Percentiles rank a stretch among this genome's conserved stretches.
Evolutionary conservation across 2,113 vertebrate genomes (phyloP).

Genomic region (Sapayoa aenigma): DNA sequence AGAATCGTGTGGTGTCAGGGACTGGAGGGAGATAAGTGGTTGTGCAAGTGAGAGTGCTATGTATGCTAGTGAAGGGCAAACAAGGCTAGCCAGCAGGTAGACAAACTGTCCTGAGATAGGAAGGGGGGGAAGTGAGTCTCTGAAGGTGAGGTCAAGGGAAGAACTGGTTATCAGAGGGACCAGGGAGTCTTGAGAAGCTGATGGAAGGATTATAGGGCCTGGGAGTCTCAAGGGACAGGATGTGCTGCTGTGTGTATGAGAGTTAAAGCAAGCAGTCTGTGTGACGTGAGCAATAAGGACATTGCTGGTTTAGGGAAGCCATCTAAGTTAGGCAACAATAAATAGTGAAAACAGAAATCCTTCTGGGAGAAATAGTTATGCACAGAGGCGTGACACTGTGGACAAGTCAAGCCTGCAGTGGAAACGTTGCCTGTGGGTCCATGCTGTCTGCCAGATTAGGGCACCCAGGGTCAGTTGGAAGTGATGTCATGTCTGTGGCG

Average conservation of each 20-base stretch:
- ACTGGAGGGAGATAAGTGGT: not conserved
- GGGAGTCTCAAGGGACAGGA: not conserved
- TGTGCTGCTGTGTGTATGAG: accelerated
- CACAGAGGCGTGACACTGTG: not conserved
- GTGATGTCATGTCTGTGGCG: not conserved
- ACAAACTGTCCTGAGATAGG: not conserved
- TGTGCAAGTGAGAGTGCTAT: not conserved
- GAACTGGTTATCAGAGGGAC: not conserved
- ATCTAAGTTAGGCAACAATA: not conserved
- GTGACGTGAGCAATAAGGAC: not conserved
- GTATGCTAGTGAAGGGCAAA: not conserved
- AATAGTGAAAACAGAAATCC: not conserved
- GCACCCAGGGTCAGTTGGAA: accelerated
- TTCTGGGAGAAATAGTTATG: not conserved
- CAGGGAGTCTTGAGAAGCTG: not conserved
- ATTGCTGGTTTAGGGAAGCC: not conserved
- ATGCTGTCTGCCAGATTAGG: accelerated
- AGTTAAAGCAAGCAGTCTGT: not conserved
- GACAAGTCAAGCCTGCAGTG: not conserved
- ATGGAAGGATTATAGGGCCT: not conserved
- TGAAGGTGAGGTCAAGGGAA: not conserved
- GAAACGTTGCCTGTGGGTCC: not conserved
- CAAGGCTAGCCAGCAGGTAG: not conserved
- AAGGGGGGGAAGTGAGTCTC: not conserved
- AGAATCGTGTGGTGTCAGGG: not conserved